These are phyloP conservation scores for Pachypanchax playfairii DNA, from an alignment of 2,113 vertebrate genomes.

Conservation along the genomic window DNA sequence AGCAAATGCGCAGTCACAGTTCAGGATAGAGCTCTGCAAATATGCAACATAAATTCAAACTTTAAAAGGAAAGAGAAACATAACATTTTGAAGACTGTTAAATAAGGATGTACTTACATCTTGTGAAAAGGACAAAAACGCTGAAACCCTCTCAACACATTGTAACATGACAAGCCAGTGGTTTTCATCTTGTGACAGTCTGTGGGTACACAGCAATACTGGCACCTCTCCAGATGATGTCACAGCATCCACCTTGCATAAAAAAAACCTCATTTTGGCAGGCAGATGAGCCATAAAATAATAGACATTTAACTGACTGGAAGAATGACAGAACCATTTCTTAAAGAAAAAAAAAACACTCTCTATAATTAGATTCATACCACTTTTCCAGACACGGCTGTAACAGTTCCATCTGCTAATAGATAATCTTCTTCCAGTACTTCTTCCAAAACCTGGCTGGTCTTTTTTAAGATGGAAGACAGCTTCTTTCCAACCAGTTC, in stretches of 20 bases:
- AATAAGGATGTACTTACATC: constrained; percentile 76
- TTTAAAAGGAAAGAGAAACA: background rate
- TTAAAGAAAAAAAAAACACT: background rate
- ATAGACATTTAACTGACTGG: background rate
- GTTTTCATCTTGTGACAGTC: constrained; percentile 62
- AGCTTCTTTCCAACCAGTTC: constrained; percentile 86
- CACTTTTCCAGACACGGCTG: constrained; percentile 83
- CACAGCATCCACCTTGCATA: constrained; percentile 82
- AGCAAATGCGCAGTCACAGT: constrained; percentile 87
- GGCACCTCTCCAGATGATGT: constrained; percentile 78
- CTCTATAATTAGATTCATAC: constrained; percentile 67
- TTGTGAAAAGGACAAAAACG: constrained; percentile 81
- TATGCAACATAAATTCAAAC: background rate
- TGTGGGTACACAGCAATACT: constrained; percentile 83
- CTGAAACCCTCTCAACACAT: constrained; percentile 85
- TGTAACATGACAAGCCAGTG: constrained; percentile 85
- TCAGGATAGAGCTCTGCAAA: constrained; percentile 83
- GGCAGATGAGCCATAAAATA: background rate
- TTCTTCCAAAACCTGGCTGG: constrained; percentile 77
- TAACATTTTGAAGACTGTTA: background rate
- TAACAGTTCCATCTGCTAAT: constrained; percentile 72
- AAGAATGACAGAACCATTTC: background rate
- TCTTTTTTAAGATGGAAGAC: constrained; percentile 81
- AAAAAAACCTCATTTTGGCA: background rate
- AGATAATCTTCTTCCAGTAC: constrained; percentile 80